Evolutionary conservation across 2,888 invertebrate genomes (phyloP).

Genomic region (Synanthedon andrenaeformis): DNA sequence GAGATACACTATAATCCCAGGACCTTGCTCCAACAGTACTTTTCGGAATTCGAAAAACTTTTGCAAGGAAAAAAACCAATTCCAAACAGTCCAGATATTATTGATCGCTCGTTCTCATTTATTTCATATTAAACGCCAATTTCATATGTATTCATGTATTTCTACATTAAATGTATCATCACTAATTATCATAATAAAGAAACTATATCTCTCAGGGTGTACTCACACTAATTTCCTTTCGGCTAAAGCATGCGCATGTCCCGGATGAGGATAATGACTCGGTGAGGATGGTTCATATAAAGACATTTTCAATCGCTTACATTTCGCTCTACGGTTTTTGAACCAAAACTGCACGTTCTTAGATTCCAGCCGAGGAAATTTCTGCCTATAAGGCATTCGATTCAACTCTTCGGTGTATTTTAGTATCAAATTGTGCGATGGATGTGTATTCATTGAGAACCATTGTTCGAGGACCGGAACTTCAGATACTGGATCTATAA

Average conservation of each 20-base stretch:
- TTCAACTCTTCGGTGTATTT: constrained; percentile 98
- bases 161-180: too few species aligned
- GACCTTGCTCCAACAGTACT: too few species aligned
- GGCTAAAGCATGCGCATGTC: constrained; percentile 64
- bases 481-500: constrained; percentile 99
- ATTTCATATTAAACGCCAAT: constrained; percentile 5
- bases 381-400: constrained; percentile 96
- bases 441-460: constrained; percentile 98
- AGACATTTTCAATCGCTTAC: constrained; percentile 94
- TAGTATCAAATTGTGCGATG: constrained; percentile 96
- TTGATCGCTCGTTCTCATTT: constrained; percentile 1
- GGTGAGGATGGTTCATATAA: constrained; percentile 81
- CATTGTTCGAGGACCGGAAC: constrained; percentile 94
- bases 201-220: constrained; percentile 12
- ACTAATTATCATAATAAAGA: not conserved
- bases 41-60: too few species aligned
- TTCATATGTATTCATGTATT: constrained; percentile 2
- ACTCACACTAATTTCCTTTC: constrained; percentile 60
- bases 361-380: constrained; percentile 97
- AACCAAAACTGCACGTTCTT: constrained; percentile 99
- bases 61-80: too few species aligned
- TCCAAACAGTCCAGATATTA: too few species aligned
- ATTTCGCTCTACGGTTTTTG: constrained; percentile 98
- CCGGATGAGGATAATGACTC: constrained; percentile 71
- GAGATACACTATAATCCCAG: too few species aligned